Evolutionary conservation across 2,888 invertebrate species (phyloP).

Genomic region (Limnephilus marmoratus): DNA sequence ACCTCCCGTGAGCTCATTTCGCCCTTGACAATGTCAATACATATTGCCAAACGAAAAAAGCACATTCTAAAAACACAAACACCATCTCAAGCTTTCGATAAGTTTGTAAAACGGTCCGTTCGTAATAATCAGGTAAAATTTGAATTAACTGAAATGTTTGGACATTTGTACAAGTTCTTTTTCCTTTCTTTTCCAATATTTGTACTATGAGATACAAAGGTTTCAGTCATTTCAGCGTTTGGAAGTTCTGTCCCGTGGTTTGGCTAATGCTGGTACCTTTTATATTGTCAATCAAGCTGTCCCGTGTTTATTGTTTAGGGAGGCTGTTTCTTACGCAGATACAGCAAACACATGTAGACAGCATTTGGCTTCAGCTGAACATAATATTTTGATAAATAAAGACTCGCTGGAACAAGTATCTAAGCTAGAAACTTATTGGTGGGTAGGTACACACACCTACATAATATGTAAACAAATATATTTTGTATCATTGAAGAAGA

Average conservation of each 20-base stretch:
- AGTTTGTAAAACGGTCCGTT: background rate
- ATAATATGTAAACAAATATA: no score
- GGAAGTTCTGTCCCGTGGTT: conserved; percentile 17
- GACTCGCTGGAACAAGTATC: background rate
- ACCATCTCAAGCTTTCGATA: background rate
- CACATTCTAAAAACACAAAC: background rate
- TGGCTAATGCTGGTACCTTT: conserved; percentile 28
- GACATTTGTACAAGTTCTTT: background rate
- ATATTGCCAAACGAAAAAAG: background rate
- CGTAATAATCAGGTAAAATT: background rate
- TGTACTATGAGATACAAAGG: background rate
- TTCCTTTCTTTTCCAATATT: background rate
- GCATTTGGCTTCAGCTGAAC: background rate
- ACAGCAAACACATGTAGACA: background rate
- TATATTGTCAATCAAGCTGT: conserved; percentile 27
- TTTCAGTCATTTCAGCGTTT: background rate
- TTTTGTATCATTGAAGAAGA: no score
- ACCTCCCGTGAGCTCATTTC: conserved; percentile 56
- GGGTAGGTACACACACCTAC: no score
- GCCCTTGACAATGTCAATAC: conserved; percentile 42
- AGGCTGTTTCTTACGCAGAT: conserved; percentile 3
- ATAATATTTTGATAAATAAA: background rate
- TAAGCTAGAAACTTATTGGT: background rate
- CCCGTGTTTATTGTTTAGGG: conserved; percentile 12
- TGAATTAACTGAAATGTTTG: background rate